Evolutionary conservation across 2,888 invertebrate species (phyloP), one percentile per base, ranked within the genome.

Genomic region (Danaus chrysippus): DNA sequence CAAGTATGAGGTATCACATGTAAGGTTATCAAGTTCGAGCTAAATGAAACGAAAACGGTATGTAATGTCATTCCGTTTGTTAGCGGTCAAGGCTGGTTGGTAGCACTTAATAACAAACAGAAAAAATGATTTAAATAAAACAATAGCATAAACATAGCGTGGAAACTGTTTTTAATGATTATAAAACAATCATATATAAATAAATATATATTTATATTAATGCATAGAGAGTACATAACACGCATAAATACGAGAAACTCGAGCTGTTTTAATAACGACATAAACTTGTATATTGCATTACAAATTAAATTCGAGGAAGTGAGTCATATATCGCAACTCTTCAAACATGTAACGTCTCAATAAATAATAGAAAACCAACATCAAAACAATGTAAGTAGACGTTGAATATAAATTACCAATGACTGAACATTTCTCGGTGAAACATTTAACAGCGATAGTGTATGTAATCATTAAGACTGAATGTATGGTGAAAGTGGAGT

Each of bases 81-180:
- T 74, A 17, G 17, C 68, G 70, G 82, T 83, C 84, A 87, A 86
- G 86, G 86, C 69, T 76, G 78, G 68, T 73, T 64, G 68, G 72
- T 66, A 70, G 72, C 58, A 68, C 42, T 17, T 46, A 46, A 46
- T 6, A 1, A 8, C 15, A 15, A 46, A 0, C n/a, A 15, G 13
- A 9, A 46, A 13, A 46, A 46, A 46, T 3, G 10, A 46, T 12
- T 43, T n/a, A 42, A 34, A 23, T 13, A 41, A 6, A 56, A 23
- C 15, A 11, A 56, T 42, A 11, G 42, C 42, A 42, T n/a, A 10
- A 56, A 42, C n/a, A 17, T 9, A 42, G 3, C 43, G 9, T 43
- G 2, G n/a, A 12, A 43, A 43, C 2, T 10, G n/a, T n/a, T n/a
- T 43, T 43, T n/a, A 43, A 43, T 43, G 43, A 43, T 43, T 5